Conservation (phyloP, 2,888 invertebrate genomes). For the Sarcophaga caerulescens region DNA sequence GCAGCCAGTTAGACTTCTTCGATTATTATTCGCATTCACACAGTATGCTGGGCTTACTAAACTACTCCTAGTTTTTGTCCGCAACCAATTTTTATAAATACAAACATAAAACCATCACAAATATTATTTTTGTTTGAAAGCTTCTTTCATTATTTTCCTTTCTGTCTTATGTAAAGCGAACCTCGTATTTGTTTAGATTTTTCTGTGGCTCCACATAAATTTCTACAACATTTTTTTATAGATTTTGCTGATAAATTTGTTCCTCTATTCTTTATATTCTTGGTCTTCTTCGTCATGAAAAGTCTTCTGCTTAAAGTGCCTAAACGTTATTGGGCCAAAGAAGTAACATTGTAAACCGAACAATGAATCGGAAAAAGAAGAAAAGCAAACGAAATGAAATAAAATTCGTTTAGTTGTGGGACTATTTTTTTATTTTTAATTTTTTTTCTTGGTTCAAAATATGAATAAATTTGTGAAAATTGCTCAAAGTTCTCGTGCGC, state of each 20-base stretch:
- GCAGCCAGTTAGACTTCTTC: too few species aligned
- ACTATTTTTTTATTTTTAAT: background rate
- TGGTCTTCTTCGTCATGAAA: background rate
- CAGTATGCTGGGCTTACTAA: too few species aligned
- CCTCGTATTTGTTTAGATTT: background rate
- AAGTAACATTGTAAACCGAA: background rate
- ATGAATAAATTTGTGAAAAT: slow-evolving; percentile 57
- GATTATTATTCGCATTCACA: too few species aligned
- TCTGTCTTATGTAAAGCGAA: background rate
- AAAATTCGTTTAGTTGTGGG: slow-evolving; percentile 32
- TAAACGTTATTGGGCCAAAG: slow-evolving; percentile 26
- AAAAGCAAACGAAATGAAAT: background rate
- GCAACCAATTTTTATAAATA: too few species aligned
- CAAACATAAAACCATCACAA: too few species aligned
- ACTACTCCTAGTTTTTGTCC: too few species aligned
- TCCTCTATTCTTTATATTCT: background rate
- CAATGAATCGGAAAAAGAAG: background rate
- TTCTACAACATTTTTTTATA: background rate
- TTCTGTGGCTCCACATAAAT: background rate
- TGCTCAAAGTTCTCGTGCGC: background rate
- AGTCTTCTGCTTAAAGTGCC: slow-evolving; percentile 8
- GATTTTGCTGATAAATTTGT: background rate
- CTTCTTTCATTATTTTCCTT: too few species aligned
- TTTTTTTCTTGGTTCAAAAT: slow-evolving; percentile 32
- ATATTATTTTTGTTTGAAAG: too few species aligned